These are phyloP conservation scores for Lasioglossum pauxillum DNA, from an alignment of 2,888 invertebrate genomes.

Conservation along the genomic window DNA sequence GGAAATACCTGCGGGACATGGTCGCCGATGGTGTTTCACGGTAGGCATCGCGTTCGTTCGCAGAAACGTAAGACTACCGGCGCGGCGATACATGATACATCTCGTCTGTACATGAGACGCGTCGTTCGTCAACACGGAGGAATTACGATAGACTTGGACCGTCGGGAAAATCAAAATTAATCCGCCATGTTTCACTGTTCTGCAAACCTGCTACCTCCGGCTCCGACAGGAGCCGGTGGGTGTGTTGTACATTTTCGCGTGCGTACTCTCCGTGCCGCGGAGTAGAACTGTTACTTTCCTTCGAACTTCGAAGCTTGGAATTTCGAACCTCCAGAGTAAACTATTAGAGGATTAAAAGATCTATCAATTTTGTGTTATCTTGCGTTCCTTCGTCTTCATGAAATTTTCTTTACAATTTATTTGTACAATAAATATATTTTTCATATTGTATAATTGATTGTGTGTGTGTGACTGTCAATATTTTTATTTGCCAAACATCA, in stretches of 20 bases:
- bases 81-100: background rate
- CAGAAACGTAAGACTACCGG: background rate
- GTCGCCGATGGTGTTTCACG: slow-evolving; percentile 41
- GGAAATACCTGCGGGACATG: slow-evolving; percentile 70
- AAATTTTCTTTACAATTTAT: too few species aligned
- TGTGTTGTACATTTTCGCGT: background rate
- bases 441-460: too few species aligned
- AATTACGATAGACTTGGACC: background rate
- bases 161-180: background rate
- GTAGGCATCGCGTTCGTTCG: background rate
- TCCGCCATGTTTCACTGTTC: background rate
- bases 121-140: background rate
- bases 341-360: too few species aligned
- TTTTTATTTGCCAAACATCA: too few species aligned
- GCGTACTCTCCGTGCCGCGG: too few species aligned
- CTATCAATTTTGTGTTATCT: too few species aligned
- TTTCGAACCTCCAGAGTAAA: too few species aligned
- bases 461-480: too few species aligned
- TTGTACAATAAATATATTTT: too few species aligned
- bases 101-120: background rate
- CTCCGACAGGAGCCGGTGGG: background rate
- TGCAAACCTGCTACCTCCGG: background rate
- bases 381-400: too few species aligned
- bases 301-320: too few species aligned
- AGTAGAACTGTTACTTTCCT: too few species aligned